phyloP scores from a whole-genome alignment of 1,140 invertebrate species.

The Drosophila setifemur region DNA sequence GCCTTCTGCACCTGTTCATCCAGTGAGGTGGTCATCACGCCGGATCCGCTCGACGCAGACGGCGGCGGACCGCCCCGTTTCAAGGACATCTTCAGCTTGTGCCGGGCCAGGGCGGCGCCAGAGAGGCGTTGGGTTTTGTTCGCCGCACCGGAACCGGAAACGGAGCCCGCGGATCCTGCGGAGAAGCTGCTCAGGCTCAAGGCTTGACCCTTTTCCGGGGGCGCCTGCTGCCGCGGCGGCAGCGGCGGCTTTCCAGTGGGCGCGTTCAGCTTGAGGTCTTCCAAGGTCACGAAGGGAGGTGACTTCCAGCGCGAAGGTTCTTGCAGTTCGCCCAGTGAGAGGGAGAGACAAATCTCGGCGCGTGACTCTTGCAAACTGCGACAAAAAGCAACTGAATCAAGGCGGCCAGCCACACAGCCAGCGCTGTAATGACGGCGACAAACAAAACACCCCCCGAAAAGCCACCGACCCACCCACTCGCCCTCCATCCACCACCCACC shows the following conservation, averaged over 20 bases:
- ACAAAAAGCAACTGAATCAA: constrained; percentile 43
- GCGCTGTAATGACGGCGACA: constrained; percentile 34
- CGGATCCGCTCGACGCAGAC: constrained; percentile 57
- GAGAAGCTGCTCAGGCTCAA: constrained; percentile 27
- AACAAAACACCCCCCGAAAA: constrained; percentile 28
- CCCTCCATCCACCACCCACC: constrained; percentile 8
- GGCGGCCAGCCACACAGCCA: constrained; percentile 27
- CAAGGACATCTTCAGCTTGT: constrained; percentile 74
- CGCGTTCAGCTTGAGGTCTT: constrained; percentile 71
- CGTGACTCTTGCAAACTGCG: constrained; percentile 41
- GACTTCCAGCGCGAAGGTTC: not conserved
- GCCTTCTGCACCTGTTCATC: constrained; percentile 59
- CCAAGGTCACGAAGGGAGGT: constrained; percentile 19
- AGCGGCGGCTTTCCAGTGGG: constrained; percentile 66
- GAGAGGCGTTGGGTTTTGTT: constrained; percentile 52
- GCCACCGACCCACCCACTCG: not conserved
- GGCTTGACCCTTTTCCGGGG: constrained; percentile 28
- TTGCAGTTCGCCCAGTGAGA: not conserved
- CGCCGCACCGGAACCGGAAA: constrained; percentile 40
- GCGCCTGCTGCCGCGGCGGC: constrained; percentile 63
- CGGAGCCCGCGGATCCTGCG: constrained; percentile 21
- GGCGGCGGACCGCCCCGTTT: constrained; percentile 72
- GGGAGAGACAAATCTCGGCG: constrained; percentile 25
- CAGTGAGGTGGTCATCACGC: constrained; percentile 64
- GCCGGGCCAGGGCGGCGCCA: constrained; percentile 58